Conservation (phyloP, 2,888 invertebrate species). For the Pandemis corylana region DNA sequence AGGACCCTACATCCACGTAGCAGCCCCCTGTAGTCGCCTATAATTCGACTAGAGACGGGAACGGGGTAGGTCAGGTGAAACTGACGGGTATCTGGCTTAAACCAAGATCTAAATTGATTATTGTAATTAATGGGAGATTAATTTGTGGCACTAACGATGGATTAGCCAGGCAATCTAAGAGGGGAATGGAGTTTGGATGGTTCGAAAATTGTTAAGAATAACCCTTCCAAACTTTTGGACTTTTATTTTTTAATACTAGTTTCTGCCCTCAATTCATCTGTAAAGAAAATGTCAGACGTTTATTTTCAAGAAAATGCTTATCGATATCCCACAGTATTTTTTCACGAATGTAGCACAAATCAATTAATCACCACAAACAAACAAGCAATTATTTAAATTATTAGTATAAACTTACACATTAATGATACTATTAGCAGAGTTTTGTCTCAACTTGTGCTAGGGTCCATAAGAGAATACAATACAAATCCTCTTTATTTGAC, state of each 20-base stretch:
- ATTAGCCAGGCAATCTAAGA: slow-evolving; percentile 5
- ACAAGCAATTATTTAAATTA: no score
- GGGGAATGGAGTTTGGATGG: slow-evolving; percentile 8
- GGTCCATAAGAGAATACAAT: no score
- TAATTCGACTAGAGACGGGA: not conserved
- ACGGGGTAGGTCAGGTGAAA: slow-evolving; percentile 4
- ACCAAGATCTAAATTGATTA: slow-evolving; percentile 35
- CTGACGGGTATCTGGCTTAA: not conserved
- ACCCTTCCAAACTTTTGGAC: not conserved
- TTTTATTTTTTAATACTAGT: not conserved
- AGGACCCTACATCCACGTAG: not conserved
- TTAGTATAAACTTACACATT: no score
- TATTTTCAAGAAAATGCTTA: no score
- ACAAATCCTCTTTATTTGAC: no score
- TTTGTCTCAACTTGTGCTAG: no score
- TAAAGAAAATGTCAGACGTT: no score
- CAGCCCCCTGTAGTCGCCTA: not conserved
- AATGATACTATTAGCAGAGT: no score
- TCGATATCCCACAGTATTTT: no score
- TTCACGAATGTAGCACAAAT: no score
- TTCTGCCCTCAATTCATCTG: no score
- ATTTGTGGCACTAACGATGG: slow-evolving; percentile 25
- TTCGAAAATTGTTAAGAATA: not conserved
- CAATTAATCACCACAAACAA: no score
- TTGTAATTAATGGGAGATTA: slow-evolving; percentile 30